Conservation (phyloP, 2,113 vertebrate genomes). For the Centropus unirufus region DNA sequence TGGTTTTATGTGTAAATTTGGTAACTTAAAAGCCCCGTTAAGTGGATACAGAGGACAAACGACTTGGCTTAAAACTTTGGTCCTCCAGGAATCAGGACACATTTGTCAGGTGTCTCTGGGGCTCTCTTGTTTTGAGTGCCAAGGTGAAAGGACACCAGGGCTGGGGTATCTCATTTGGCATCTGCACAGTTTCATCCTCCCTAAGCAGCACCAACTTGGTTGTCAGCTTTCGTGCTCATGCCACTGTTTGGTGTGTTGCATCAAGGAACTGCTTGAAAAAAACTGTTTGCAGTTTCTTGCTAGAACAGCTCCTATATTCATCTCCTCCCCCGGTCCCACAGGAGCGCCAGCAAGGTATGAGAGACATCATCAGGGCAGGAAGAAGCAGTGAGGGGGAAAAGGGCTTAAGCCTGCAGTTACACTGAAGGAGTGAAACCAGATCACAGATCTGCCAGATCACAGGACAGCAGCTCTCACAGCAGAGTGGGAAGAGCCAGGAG, state of each 20-base stretch:
- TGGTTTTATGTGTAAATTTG: background rate
- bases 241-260: background rate
- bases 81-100: fast-evolving
- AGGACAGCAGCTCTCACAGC: background rate
- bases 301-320: background rate
- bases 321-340: background rate
- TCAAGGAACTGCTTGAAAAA: background rate
- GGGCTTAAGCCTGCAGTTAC: background rate
- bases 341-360: background rate
- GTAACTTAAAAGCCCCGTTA: background rate
- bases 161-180: background rate
- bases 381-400: background rate
- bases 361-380: background rate
- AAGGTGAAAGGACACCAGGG: background rate
- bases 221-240: background rate
- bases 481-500: background rate
- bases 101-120: background rate
- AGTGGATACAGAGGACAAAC: background rate
- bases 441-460: too few species aligned
- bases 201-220: background rate
- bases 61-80: background rate
- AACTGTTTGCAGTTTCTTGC: background rate
- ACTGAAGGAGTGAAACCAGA: fast-evolving
- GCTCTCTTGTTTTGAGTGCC: background rate
- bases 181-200: background rate